Base-by-base conservation (phyloP, 2,797 vertebrate species). In the Yasuhikotakia modesta region DNA sequence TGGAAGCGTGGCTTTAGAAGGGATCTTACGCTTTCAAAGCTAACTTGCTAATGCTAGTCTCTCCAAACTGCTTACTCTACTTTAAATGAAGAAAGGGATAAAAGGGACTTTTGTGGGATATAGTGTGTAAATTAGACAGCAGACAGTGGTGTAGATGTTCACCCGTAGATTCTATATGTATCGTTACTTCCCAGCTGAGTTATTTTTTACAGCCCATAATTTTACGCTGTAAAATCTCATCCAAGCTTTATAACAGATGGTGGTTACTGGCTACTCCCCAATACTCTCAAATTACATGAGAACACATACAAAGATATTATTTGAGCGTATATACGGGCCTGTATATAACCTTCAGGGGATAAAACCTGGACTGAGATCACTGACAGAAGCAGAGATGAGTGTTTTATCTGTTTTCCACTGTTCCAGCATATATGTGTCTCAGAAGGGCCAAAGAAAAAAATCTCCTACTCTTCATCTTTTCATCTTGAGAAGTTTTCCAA, bases 161-260 rank as follows among this genome's bases (percentile, higher is more conserved):
- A 67, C 22, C 35, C n/a, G 2, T 67, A 32, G 19, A 43, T 67
- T 55, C 53, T n/a, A 27, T 76, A 76, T 58, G n/a, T 22, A 60
- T 30, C 48, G 43, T 60, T 76, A 69, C 24, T 50, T 69, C 74
- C 57, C 52, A 60, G n/a, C 27, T 57, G 64, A 57, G 53, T 76
- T 50, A 48, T 69, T 30, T 75, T 76, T 60, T 50, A 60, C 43
- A 60, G 24, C 43, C 53, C 65, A 76, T 76, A 60, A 69, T 68
- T 58, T 58, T 17, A 69, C 8, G 7, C 24, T 24, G 65, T 76
- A 76, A 58, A 69, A 76, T 60, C 27, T 5, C 19, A 60, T 58
- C 64, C 65, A 60, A 76, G 74, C 39, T 43, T 80, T 80, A 55
- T 66, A 80, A 71, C 57, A 76, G 72, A 69, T 76, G 73, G 67